A percentile compares a stretch with the other conserved stretches of the same genome.
Evolutionary conservation across 64 coral and sea anemone genomes (phyloP).

Genomic region (Porites australiensis): DNA sequence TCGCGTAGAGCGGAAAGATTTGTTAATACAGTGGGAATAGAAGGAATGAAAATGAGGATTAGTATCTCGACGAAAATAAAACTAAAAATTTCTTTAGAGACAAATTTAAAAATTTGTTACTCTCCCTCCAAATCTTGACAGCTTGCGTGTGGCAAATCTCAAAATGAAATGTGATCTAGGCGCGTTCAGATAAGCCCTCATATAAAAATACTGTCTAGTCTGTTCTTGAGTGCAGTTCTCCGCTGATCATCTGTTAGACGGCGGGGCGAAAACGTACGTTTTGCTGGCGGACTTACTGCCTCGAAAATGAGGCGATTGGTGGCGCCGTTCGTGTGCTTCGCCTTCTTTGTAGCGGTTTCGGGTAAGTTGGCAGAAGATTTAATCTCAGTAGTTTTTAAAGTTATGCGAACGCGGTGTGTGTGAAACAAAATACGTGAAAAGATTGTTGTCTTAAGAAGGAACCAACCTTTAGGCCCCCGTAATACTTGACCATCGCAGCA

Average conservation of each 20-base stretch:
- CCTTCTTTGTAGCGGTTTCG: neutral
- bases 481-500: too few species aligned
- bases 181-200: neutral
- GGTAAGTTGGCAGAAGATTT: neutral
- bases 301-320: conserved; percentile 35
- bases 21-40: too few species aligned
- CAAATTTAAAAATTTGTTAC: too few species aligned
- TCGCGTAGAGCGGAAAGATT: too few species aligned
- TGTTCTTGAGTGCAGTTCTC: neutral
- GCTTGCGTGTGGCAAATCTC: neutral
- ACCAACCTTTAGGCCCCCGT: too few species aligned
- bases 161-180: conserved; percentile 26
- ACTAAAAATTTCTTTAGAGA: too few species aligned
- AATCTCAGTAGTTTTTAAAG: neutral
- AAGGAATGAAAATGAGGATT: too few species aligned
- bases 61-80: too few species aligned
- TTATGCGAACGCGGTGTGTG: neutral
- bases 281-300: neutral
- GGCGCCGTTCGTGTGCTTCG: neutral
- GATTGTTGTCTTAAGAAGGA: too few species aligned
- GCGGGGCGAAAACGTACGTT: neutral
- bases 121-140: too few species aligned
- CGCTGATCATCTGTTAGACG: neutral
- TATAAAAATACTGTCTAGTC: neutral
- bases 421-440: too few species aligned